Evolutionary conservation across 2,113 vertebrate species (phyloP).

Genomic region (Thalassoma bifasciatum): DNA sequence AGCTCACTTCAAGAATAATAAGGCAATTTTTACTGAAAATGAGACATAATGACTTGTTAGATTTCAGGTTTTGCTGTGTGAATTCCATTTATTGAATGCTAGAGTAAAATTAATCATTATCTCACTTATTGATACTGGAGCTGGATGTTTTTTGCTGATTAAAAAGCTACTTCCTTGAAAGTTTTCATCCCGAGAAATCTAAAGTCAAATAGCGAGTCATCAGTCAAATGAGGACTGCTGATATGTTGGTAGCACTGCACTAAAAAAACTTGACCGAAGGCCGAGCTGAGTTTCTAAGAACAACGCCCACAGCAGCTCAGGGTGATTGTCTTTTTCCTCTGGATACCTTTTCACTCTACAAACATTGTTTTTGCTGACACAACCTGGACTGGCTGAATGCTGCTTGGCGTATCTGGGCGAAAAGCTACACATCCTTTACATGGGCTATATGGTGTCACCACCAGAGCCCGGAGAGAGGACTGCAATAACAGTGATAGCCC

Average conservation of each 20-base stretch:
- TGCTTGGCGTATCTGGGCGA: constrained; percentile 32
- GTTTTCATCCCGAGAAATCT: too few species aligned
- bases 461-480: constrained; percentile 60
- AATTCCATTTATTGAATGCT: too few species aligned
- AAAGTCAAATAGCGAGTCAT: background rate
- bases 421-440: constrained; percentile 65
- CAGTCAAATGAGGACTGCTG: background rate
- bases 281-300: constrained; percentile 23
- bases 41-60: too few species aligned
- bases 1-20: too few species aligned
- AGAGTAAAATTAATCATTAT: too few species aligned
- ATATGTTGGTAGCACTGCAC: background rate
- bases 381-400: constrained; percentile 28
- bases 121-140: too few species aligned
- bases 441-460: constrained; percentile 71
- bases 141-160: background rate
- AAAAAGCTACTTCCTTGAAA: background rate
- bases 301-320: constrained; percentile 36
- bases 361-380: constrained; percentile 73
- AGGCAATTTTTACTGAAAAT: too few species aligned
- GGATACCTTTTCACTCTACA: constrained; percentile 66
- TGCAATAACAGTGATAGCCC: constrained; percentile 81
- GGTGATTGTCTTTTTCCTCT: constrained; percentile 53
- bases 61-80: too few species aligned
- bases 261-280: constrained; percentile 15